Conservation (phyloP, 2,113 vertebrate species). For the Columbina picui region DNA sequence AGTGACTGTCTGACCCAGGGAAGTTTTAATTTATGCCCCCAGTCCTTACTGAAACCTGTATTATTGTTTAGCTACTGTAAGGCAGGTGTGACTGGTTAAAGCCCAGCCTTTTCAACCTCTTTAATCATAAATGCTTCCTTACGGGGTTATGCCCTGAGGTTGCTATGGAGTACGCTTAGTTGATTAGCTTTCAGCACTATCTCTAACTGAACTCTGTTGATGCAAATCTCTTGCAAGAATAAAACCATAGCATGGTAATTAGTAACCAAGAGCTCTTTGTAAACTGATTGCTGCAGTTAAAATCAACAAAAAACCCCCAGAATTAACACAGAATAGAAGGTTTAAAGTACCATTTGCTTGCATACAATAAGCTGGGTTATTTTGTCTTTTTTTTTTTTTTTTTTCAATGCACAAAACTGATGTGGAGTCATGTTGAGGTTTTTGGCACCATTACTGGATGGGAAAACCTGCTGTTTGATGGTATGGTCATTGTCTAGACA, state of each 20-base stretch:
- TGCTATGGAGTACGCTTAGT: not conserved
- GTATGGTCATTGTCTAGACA: not conserved
- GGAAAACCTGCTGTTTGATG: not conserved
- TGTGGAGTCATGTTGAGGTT: not conserved
- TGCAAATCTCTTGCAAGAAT: not conserved
- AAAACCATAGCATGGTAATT: not conserved
- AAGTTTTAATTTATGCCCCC: not conserved
- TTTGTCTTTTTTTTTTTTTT: not conserved
- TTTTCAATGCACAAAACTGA: not conserved
- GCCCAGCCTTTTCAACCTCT: not conserved
- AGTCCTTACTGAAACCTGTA: not conserved
- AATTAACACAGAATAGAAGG: not conserved
- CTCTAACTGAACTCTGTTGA: not conserved
- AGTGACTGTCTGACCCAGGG: not conserved
- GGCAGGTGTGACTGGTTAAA: not conserved
- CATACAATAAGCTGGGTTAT: not conserved
- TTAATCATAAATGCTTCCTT: not conserved
- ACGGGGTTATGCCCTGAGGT: not conserved
- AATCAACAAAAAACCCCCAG: not conserved
- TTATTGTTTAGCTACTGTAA: not conserved
- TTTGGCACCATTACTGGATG: not conserved
- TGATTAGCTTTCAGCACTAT: not conserved
- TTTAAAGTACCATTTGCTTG: not conserved
- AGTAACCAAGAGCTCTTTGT: conserved; percentile 8
- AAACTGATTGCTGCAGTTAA: not conserved